These are phyloP conservation scores for Orchestes rusci DNA, from an alignment of 2,888 invertebrate genomes.

Conservation along the genomic window DNA sequence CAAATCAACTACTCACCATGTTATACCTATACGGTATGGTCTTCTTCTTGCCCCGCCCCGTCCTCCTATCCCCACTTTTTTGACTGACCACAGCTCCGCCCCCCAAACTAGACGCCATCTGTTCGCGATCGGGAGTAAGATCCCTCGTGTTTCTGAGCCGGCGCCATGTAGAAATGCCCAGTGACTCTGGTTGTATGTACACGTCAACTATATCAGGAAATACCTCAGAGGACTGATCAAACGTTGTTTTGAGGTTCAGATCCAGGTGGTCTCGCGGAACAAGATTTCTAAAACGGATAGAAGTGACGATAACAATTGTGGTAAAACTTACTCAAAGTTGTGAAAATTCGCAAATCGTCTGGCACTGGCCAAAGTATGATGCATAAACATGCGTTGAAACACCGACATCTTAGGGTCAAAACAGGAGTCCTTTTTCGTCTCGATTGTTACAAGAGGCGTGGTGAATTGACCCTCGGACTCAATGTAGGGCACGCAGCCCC, in stretches of 20 bases:
- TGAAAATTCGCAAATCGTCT: conserved; percentile 45
- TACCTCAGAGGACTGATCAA: conserved; percentile 57
- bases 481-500: conserved; percentile 42
- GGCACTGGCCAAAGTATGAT: conserved; percentile 50
- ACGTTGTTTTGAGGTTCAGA: conserved; percentile 57
- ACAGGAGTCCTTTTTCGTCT: conserved; percentile 38
- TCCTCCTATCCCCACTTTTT: conserved; percentile 4
- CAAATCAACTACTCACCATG: conserved; percentile 25
- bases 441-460: conserved; percentile 39
- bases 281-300: conserved; percentile 32
- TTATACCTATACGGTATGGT: conserved; percentile 34
- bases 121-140: conserved; percentile 40
- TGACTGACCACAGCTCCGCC: background rate
- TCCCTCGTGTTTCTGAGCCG: conserved; percentile 57
- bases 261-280: conserved; percentile 65
- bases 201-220: conserved; percentile 59
- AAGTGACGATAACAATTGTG: background rate
- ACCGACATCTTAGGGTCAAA: conserved; percentile 37
- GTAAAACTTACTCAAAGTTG: conserved; percentile 33
- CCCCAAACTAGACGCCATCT: conserved; percentile 16
- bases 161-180: conserved; percentile 56
- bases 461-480: conserved; percentile 45
- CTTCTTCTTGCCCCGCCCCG: conserved; percentile 10
- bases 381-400: conserved; percentile 46
- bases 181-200: conserved; percentile 61